Evolutionary conservation across 2,797 vertebrate genomes (phyloP).

Genomic region (Momotus momota): DNA sequence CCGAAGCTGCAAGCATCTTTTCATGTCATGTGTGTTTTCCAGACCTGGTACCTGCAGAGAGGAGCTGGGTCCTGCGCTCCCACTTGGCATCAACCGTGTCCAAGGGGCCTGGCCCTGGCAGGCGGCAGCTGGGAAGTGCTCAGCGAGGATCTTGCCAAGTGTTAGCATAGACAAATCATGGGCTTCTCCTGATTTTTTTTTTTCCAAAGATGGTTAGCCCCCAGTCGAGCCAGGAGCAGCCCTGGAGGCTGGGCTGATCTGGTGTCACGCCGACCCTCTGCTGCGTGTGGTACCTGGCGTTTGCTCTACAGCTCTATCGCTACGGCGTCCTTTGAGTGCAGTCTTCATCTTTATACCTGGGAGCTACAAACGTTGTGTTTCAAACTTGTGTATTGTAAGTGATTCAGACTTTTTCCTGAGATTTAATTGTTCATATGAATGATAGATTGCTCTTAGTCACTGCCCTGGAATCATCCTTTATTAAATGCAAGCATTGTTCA

Average conservation of each 20-base stretch:
- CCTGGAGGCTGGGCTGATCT: neutral
- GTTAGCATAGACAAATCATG: no score
- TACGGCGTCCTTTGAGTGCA: accelerated
- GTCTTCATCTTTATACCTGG: neutral
- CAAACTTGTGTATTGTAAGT: no score
- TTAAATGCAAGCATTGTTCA: neutral
- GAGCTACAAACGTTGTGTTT: neutral
- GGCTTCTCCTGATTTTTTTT: neutral
- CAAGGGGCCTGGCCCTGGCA: accelerated
- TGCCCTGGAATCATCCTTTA: neutral
- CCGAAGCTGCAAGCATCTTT: neutral
- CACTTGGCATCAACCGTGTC: accelerated
- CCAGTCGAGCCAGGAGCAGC: neutral
- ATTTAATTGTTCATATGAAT: neutral
- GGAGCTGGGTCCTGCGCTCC: neutral
- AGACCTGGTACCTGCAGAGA: accelerated
- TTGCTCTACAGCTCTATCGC: neutral
- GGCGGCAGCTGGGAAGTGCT: neutral
- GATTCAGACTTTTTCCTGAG: neutral
- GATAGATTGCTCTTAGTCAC: neutral
- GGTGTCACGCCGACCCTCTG: neutral
- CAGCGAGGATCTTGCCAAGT: accelerated
- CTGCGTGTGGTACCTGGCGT: accelerated
- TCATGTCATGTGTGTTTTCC: neutral
- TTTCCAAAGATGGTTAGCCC: neutral